phyloP scores from a whole-genome alignment of 2,888 invertebrate species.

The Zonitis immaculata region DNA sequence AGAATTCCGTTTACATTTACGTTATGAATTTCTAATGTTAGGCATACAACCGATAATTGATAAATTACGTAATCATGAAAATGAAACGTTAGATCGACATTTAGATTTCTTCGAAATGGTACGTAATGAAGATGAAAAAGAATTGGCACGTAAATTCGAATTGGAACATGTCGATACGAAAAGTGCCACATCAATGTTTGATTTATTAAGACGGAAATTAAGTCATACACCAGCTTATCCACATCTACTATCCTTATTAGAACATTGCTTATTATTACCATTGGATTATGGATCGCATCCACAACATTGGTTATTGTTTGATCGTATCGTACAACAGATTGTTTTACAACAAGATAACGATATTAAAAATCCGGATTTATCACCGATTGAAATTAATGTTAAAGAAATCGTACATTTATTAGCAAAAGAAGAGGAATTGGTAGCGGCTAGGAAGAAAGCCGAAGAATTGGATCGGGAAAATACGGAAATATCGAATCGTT shows the following conservation, averaged over 20 bases:
- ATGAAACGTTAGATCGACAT: conserved; percentile 91
- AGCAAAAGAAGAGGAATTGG: conserved; percentile 89
- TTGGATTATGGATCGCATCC: conserved; percentile 81
- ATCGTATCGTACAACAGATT: conserved; percentile 91
- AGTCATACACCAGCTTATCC: conserved; percentile 91
- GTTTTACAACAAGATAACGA: conserved; percentile 67
- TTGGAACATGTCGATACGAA: conserved; percentile 90
- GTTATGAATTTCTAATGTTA: conserved; percentile 94
- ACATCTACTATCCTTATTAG: conserved; percentile 83
- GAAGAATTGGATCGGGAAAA: conserved; percentile 86
- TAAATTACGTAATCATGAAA: conserved; percentile 86
- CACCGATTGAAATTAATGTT: conserved; percentile 84
- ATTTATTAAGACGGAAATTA: conserved; percentile 78
- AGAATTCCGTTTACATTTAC: conserved; percentile 89
- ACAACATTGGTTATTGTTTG: conserved; percentile 91
- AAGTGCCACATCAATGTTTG: conserved; percentile 91
- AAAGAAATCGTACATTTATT: conserved; percentile 84
- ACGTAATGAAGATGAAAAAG: conserved; percentile 92
- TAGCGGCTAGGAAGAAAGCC: conserved; percentile 80
- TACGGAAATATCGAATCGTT: conserved; percentile 76
- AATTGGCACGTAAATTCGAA: conserved; percentile 85
- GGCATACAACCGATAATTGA: conserved; percentile 96
- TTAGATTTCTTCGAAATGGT: conserved; percentile 99
- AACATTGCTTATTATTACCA: conserved; percentile 82
- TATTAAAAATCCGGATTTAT: conserved; percentile 74